Percentiles rank a stretch among this genome's conserved stretches.
phyloP scores from a whole-genome alignment of 2,888 invertebrate species.

The Mythimna vitellina region DNA sequence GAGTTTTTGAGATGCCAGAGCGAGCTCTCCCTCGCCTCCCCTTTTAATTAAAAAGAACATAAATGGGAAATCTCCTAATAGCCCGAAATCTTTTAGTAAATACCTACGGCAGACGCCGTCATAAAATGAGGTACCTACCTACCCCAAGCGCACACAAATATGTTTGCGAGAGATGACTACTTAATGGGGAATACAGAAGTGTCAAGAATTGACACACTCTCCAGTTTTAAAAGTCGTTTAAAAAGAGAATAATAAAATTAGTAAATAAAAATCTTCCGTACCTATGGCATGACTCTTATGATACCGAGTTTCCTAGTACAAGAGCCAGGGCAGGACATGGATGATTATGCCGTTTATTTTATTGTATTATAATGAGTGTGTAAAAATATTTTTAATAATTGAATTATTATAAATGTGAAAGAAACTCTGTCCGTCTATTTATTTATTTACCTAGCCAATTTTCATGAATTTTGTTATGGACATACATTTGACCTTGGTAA shows the following conservation, averaged over 20 bases:
- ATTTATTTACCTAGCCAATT: too few relatives aligned
- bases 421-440: too few relatives aligned
- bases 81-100: not conserved
- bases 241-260: too few relatives aligned
- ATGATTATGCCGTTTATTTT: not conserved
- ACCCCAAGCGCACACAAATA: not conserved
- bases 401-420: too few relatives aligned
- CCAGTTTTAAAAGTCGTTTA: too few relatives aligned
- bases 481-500: too few relatives aligned
- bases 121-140: not conserved
- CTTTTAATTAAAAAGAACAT: conserved; percentile 7
- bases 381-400: too few relatives aligned
- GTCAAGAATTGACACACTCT: not conserved
- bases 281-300: not conserved
- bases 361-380: too few relatives aligned
- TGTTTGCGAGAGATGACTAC: not conserved
- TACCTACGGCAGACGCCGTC: not conserved
- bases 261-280: too few relatives aligned
- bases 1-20: not conserved
- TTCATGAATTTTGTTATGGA: too few relatives aligned
- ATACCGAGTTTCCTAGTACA: not conserved
- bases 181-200: not conserved
- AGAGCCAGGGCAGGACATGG: not conserved
- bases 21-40: too few relatives aligned
- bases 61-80: not conserved